These are phyloP conservation scores for Ctenochaetus hawaiiensis DNA, from an alignment of 2,797 vertebrate species.

Conservation along the genomic window DNA sequence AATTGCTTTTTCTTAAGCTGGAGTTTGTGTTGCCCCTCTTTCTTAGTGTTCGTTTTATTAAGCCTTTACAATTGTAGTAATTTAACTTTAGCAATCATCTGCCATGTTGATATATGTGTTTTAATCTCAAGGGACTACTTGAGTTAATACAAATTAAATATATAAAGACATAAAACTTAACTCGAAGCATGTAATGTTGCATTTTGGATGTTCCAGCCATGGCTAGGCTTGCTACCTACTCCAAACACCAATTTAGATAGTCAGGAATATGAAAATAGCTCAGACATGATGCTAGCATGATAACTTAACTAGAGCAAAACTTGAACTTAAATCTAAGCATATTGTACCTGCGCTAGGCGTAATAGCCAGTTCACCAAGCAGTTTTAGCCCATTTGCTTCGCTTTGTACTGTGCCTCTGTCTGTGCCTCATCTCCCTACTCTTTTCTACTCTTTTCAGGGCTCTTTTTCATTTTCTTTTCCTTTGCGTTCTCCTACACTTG, in stretches of 20 bases:
- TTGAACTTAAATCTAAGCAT: neutral
- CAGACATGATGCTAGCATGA: neutral
- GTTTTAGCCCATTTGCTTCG: constrained; percentile 4
- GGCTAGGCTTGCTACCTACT: neutral
- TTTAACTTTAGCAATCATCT: neutral
- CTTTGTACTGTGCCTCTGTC: constrained; percentile 8
- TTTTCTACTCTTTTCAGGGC: neutral
- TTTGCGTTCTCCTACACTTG: constrained; percentile 45
- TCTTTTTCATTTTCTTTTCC: constrained; percentile 18
- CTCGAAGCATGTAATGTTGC: neutral
- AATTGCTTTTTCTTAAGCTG: constrained; percentile 22
- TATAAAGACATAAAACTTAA: constrained; percentile 1
- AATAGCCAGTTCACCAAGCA: neutral
- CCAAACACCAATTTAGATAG: constrained; percentile 11
- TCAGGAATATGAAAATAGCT: constrained; percentile 35
- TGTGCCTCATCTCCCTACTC: constrained; percentile 21
- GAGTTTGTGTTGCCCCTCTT: neutral
- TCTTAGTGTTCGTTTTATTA: neutral
- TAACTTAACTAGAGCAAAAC: too few relatives aligned
- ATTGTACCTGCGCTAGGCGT: neutral
- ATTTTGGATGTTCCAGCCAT: neutral
- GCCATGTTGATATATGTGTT: neutral
- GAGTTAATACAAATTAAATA: constrained; percentile 13
- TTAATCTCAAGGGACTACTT: constrained; percentile 3
- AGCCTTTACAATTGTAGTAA: constrained; percentile 19